Evolutionary conservation across 2,888 invertebrate genomes (phyloP), one percentile per base, ranked within the genome.

Genomic region (Liopterus haemorrhoidalis): DNA sequence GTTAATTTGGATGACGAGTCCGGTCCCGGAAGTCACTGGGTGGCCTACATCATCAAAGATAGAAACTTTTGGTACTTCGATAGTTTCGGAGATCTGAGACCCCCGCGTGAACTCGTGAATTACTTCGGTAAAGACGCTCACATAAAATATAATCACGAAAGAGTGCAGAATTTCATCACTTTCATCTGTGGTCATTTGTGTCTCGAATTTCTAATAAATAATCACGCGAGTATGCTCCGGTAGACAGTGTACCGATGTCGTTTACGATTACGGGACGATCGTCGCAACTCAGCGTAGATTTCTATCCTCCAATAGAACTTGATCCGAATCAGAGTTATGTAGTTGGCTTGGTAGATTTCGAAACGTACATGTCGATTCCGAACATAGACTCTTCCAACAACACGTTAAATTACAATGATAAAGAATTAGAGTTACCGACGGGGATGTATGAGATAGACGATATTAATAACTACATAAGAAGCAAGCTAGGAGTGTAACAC

Each of bases 21-120:
- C 5, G 54, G 52, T 3, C 15, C 21, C 14, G 64, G 65, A 6
- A 60, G 62, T 14, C 63, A 67, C 55, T 62, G 65, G 64, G 57
- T 62, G 52, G 56, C 60, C 38, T 65, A 62, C 50, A 56, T 48
- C 21, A 65, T 64, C 54, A 48, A 52, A 3, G 51, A 52, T 22
- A 46, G 57, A 38, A 30, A 55, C 20, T 52, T 59, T 16, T 49
- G 56, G 39, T 67, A 65, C 50, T 66, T 59, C 53, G 64, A 66
- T 46, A 62, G 61, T 41, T 66, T 62, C 49, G 64, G 64, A n/a
- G n/a, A n/a, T n/a, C n/a, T n/a, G n/a, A n/a, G n/a, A n/a, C n/a
- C n/a, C n/a, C n/a, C n/a, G n/a, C n/a, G n/a, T n/a, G 59, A 63
- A 52, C 35, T 60, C 4, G 48, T 59, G 8, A 54, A 54, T 12